phyloP scores from a whole-genome alignment of 2,797 vertebrate genomes.

The Epinephelus coioides region DNA sequence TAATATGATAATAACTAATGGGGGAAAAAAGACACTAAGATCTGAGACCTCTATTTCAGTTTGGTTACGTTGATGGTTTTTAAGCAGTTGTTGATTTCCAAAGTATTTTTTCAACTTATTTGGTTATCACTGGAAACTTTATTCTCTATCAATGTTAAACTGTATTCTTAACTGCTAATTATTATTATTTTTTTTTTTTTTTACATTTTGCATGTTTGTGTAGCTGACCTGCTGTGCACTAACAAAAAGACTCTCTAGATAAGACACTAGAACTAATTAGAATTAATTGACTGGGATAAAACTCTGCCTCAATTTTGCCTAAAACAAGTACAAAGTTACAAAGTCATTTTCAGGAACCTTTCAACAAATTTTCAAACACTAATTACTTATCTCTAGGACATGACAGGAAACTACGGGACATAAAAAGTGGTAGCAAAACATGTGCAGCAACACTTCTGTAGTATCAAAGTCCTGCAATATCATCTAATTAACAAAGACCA shows the following conservation, averaged over 20 bases:
- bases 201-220: neutral
- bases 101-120: neutral
- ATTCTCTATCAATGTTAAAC: neutral
- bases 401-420: neutral
- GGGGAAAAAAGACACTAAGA: neutral
- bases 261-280: neutral
- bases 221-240: neutral
- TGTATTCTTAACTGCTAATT: neutral
- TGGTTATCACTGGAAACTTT: neutral
- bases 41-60: neutral
- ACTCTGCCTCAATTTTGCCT: neutral
- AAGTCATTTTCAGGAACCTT: neutral
- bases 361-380: neutral
- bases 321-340: neutral
- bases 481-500: neutral
- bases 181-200: no score
- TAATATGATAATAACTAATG: neutral
- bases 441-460: neutral
- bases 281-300: neutral
- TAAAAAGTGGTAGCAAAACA: neutral
- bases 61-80: neutral
- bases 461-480: neutral
- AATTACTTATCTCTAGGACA: neutral
- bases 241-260: neutral
- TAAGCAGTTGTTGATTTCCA: neutral